A percentile compares a stretch with the other conserved stretches of the same genome.
phyloP scores from a whole-genome alignment of 2,797 vertebrate genomes.

The Tolypeutes matacus region DNA sequence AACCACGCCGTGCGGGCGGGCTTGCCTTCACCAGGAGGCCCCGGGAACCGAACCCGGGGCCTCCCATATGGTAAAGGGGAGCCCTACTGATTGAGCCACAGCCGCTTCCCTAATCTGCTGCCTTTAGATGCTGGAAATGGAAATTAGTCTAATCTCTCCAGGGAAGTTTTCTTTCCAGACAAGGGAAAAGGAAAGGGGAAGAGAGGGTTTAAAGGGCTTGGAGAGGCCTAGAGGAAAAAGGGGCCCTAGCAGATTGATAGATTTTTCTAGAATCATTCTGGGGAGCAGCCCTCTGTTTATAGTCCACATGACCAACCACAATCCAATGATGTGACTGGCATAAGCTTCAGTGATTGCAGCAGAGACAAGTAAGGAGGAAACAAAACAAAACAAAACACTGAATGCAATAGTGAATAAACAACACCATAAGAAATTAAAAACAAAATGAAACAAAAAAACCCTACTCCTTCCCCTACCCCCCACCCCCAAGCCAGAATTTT shows the following conservation, averaged over 20 bases:
- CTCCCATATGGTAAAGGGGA: too few relatives aligned
- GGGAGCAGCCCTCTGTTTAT: not conserved
- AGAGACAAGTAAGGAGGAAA: not conserved
- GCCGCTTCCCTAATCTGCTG: not conserved
- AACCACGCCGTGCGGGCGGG: too few relatives aligned
- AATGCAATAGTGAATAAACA: constrained; percentile 53
- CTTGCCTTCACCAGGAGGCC: too few relatives aligned
- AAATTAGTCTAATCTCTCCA: constrained; percentile 29
- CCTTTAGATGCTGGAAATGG: constrained; percentile 18
- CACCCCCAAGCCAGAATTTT: constrained; percentile 27
- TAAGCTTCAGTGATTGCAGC: not conserved
- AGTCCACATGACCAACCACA: not conserved
- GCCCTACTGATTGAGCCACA: too few relatives aligned
- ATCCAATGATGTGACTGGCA: not conserved
- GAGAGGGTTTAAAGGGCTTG: not conserved
- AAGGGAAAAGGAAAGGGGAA: not conserved
- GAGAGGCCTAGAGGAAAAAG: constrained; percentile 23
- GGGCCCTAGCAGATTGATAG: not conserved
- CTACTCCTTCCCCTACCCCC: too few relatives aligned
- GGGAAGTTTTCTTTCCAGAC: constrained; percentile 34
- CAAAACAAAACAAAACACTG: not conserved
- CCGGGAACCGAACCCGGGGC: too few relatives aligned
- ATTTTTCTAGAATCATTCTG: constrained; percentile 28
- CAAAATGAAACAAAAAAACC: not conserved
- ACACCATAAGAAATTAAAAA: not conserved